Evolutionary conservation across 1,140 invertebrate genomes (phyloP), one percentile per base, ranked within the genome.

Genomic region (Drosophila pachea): DNA sequence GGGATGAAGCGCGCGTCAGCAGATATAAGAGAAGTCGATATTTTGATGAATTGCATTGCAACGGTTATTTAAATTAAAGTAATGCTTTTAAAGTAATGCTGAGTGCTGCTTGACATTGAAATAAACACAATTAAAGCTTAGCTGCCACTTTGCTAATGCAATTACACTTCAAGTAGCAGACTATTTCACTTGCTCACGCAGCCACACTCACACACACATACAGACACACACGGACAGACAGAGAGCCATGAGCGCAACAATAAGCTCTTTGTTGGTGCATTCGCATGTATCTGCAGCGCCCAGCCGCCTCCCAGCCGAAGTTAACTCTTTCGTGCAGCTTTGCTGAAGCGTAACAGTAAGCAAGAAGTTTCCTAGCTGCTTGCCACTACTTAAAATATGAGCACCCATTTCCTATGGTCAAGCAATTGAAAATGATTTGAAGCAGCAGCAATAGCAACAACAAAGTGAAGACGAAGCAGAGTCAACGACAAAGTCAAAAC

Each of bases 301-400:
- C 35, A 14, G 14, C 32, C 38, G 33, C 12, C 40, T 14, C 65
- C 6, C 32, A 31, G 32, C 3, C 66, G 36, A 45, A 56, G 55
- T 55, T 61, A 52, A 61, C 67, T 73, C 67, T 69, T 69, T 73
- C 54, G 36, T 69, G 58, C 65, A 74, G 70, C 68, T 76, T 84
- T 73, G 79, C 49, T 83, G 76, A 78, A 76, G 78, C 79, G 78
- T 84, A 79, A 84, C 76, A 70, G 75, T 83, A 84, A 83, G 79
- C 68, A 84, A 82, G 75, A 84, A 82, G 68, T 64, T 73, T 68
- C 52, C 58, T 62, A 36, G 54, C 64, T 60, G 60, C 32, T 76
- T 66, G 72, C 68, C 72, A 76, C 78, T 83, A 84, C 78, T 84
- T 83, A 83, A 84, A 83, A 84, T 83, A 83, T 84, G 78, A 83